Base-by-base conservation (phyloP, 2,888 invertebrate species). In the Phorcus lineatus region DNA sequence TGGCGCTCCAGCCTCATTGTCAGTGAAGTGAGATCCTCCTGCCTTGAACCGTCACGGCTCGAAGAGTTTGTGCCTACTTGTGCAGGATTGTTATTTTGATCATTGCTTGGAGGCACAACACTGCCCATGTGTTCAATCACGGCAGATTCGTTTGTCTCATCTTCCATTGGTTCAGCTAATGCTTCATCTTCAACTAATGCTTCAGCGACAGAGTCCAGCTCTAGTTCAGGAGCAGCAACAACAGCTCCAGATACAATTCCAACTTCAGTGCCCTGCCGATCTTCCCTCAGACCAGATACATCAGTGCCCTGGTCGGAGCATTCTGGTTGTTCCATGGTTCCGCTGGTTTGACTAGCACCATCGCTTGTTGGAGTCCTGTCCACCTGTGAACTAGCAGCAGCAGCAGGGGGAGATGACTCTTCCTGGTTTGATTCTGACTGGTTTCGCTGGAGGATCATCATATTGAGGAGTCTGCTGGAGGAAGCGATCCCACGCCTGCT, bases 301-400 rank as follows among this genome's bases (percentile, higher is more conserved):
- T 85, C 85, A n/a, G 85, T 85, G 31, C 85, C 81, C 47, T 80
- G 83, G 74, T 85, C 85, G 24, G 67, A 78, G 24, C 79, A 81
- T 17, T 81, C 80, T 22, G 85, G 83, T 13, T 76, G 67, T 52
- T 78, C 82, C 80, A 82, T 82, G 17, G 81, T 77, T 6, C 85
- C 83, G 17, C 52, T n/a, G 2, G 85, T 85, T 70, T 85, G 85
- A 66, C 85, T 85, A 16, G 85, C 81, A n/a, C 79, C 78, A 62
- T 85, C 85, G 2, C 80, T 55, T 0, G 66, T 79, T 24, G 22
- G n/a, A 24, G 67, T 74, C 4, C 74, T 2, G 11, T 52, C 67
- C 67, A 62, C 7, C 67, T 75, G 66, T 70, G 74, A n/a, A 54
- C 54, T 22, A 40, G 40, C 22, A 28, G 74, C 79, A 74, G 54